Base-by-base conservation (phyloP, 2,888 invertebrate species). In the Rhagonycha lutea region DNA sequence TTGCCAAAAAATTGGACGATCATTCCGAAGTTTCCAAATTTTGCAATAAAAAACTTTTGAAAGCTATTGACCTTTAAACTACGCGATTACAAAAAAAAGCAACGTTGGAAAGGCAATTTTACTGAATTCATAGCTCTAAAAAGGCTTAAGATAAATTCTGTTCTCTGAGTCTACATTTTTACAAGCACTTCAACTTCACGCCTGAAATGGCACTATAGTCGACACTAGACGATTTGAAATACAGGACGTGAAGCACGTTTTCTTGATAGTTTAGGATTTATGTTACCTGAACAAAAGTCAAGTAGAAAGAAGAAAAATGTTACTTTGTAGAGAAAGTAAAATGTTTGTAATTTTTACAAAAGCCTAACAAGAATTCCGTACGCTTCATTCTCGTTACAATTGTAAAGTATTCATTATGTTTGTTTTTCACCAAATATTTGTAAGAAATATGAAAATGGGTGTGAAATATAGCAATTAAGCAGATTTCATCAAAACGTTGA, bases 171-270 rank as follows among this genome's bases (percentile, higher is more conserved):
- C 26, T 26, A 65, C 63, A 65, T 65, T 65, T 65, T 65, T 65
- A 65, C 63, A 65, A 65, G 63, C 63, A 65, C 63, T 65, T 65
- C 63, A 65, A 65, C 63, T 65, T 65, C 26, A 65, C 63, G 63
- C 63, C 26, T 18, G 63, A 24, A 65, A 65, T 65, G 24, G 26
- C 63, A 65, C 63, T 65, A 65, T 18, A 65, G 24, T 24, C 23
- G 23, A 65, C 63, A 65, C 18, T 65, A 23, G 63, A 23, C 18
- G 63, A 65, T 65, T 65, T 65, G 26, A 65, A 62, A 65, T 65
- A 24, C 63, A 23, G 26, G 24, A 65, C 63, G 63, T 65, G 63
- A 26, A 65, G 24, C 63, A 65, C 24, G 63, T 65, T 65, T 65
- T 65, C 63, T 65, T 65, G 63, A 65, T 65, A 24, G 23, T 65